Base-by-base conservation (phyloP, 2,797 vertebrate species). In the Crocidura indochinensis region DNA sequence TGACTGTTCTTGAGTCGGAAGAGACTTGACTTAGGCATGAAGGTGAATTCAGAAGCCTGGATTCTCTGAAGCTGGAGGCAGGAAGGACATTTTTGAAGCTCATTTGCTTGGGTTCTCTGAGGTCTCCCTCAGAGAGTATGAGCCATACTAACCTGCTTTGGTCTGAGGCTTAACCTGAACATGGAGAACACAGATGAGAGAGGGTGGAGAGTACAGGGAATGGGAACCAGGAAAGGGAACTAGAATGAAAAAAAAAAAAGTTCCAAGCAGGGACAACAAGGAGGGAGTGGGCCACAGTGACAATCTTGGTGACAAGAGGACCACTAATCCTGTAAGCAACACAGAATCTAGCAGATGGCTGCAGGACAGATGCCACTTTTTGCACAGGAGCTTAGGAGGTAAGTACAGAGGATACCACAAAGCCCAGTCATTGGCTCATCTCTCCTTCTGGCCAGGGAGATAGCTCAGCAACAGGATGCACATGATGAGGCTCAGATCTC, bases 1-100 rank as follows among this genome's bases (percentile, higher is more conserved):
- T 10, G 62, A 10, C 46, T 65, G 69, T 74, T 94, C 84, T 84
- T 60, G 86, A 49, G 68, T 78, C 44, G 65, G 53, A 80, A 81
- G 44, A 29, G n/a, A n/a, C n/a, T n/a, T n/a, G n/a, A n/a, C n/a
- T n/a, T n/a, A n/a, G n/a, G n/a, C n/a, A n/a, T n/a, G n/a, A n/a
- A n/a, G n/a, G n/a, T n/a, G n/a, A n/a, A n/a, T 82, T 77, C 0
- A 1, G 77, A 77, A 27, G 2, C 29, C 47, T 64, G 62, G 44
- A 2, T 8, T 60, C 3, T 29, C 73, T 29, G 47, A 91, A 62
- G 44, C 68, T 62, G 56, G 69, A 26, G 38, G 10, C 27, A 22
- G 76, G n/a, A n/a, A n/a, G n/a, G n/a, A n/a, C n/a, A n/a, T n/a
- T n/a, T 46, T n/a, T 17, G 27, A 78, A 65, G 29, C 2, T 44